phyloP scores from a whole-genome alignment of 2,797 vertebrate genomes.

The Sebastes cheni region DNA sequence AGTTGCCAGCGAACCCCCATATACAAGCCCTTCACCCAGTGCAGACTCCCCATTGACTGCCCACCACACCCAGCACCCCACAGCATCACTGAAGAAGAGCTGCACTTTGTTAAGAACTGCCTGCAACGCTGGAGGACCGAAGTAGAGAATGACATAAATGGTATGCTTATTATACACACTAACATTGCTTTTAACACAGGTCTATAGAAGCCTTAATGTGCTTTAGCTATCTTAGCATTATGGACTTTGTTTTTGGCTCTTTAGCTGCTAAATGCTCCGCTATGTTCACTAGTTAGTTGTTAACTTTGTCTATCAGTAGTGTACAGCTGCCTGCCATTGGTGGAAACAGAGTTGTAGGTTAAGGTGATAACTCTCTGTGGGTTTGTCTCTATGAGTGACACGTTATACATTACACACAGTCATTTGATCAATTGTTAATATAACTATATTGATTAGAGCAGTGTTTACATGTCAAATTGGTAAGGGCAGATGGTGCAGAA shows the following conservation, averaged over 20 bases:
- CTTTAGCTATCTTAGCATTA: neutral
- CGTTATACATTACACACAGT: neutral
- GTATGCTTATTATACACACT: constrained; percentile 66
- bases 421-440: neutral
- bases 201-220: neutral
- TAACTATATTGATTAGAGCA: neutral
- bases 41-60: constrained; percentile 66
- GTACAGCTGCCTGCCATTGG: neutral
- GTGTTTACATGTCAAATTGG: neutral
- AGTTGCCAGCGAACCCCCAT: constrained; percentile 67
- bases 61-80: constrained; percentile 83
- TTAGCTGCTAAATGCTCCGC: neutral
- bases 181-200: neutral
- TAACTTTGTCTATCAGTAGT: accelerated
- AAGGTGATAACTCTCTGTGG: neutral
- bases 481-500: neutral
- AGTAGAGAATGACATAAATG: constrained; percentile 91
- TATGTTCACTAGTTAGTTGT: neutral
- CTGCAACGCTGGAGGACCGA: constrained; percentile 93
- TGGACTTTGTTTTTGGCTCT: neutral
- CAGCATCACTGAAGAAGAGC: constrained; percentile 86
- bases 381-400: neutral
- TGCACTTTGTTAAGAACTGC: constrained; percentile 87
- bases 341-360: neutral
- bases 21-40: constrained; percentile 76